phyloP scores from a whole-genome alignment of 2,888 invertebrate species.

The Heliconius cydno region DNA sequence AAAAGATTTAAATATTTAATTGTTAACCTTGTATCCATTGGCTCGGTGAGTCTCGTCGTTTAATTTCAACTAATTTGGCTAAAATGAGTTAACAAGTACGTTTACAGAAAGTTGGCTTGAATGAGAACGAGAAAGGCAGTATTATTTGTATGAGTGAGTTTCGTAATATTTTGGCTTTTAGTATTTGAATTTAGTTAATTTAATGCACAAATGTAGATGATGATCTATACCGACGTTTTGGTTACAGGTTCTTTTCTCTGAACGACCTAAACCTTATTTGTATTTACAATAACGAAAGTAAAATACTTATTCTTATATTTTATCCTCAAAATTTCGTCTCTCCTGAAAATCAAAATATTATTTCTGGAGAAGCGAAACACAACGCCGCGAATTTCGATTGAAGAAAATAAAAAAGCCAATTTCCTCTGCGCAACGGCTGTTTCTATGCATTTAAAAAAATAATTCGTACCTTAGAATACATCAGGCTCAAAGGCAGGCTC shows the following conservation, averaged over 20 bases:
- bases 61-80: conserved; percentile 9
- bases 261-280: no score
- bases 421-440: no score
- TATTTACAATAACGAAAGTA: no score
- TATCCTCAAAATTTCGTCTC: no score
- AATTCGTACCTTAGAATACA: conserved; percentile 92
- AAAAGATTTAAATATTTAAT: not conserved
- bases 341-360: no score
- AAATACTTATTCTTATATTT: no score
- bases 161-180: not conserved
- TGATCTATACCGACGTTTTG: not conserved
- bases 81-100: not conserved
- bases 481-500: conserved; percentile 94
- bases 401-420: no score
- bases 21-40: conserved; percentile 8
- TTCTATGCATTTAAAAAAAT: no score
- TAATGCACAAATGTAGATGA: not conserved
- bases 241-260: not conserved
- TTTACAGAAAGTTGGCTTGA: not conserved
- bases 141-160: not conserved
- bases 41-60: not conserved
- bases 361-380: no score
- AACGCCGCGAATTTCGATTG: no score
- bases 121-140: not conserved
- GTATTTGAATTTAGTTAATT: not conserved